A percentile compares a stretch with the other conserved stretches of the same genome.
phyloP scores from a whole-genome alignment of 2,797 vertebrate species.

The Crotalus adamanteus region DNA sequence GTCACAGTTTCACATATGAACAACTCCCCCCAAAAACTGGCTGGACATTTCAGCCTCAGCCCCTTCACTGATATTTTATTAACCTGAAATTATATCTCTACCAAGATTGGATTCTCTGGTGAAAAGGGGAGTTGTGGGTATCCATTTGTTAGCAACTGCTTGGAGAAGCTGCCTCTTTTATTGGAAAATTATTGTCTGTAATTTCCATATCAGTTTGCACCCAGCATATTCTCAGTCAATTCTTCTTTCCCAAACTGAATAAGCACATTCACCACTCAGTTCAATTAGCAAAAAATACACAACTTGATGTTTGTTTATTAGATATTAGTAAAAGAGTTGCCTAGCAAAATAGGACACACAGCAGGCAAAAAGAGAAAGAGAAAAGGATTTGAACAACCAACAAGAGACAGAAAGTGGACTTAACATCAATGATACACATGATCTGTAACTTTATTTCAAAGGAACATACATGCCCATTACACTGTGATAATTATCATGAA shows the following conservation, averaged over 20 bases:
- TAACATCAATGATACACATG: not conserved
- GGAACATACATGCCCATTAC: not conserved
- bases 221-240: not conserved
- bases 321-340: not conserved
- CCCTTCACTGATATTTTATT: not conserved
- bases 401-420: not conserved
- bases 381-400: not conserved
- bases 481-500: not conserved
- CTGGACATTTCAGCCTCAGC: not conserved
- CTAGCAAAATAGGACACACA: not conserved
- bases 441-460: not conserved
- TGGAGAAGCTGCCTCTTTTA: not conserved
- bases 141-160: not conserved
- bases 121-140: not conserved
- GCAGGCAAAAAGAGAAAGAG: not conserved
- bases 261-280: not conserved
- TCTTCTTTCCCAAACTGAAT: not conserved
- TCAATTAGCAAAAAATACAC: not conserved
- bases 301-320: not conserved
- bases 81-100: not conserved
- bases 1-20: not conserved
- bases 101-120: not conserved
- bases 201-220: not conserved
- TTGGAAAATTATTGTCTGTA: not conserved
- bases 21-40: not conserved